Conservation (phyloP, 1,140 invertebrate genomes). For the Aleiodes sp. region DNA sequence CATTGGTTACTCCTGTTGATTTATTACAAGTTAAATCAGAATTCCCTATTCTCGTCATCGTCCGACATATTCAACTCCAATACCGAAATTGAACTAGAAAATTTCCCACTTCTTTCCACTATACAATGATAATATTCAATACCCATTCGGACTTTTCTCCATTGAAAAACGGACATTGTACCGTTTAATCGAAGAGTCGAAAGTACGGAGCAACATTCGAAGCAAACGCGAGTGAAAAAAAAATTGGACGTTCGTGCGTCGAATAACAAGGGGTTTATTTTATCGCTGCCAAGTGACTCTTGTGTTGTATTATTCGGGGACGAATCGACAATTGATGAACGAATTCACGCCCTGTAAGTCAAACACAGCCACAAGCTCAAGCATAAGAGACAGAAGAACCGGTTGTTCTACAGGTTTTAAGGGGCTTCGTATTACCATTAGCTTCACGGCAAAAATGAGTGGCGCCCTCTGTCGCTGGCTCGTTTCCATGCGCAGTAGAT, state of each 20-base stretch:
- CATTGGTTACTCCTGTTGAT: neutral
- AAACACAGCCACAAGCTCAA: neutral
- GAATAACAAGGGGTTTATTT: neutral
- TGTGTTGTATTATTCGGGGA: neutral
- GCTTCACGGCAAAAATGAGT: neutral
- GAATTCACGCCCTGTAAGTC: neutral
- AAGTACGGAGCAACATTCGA: neutral
- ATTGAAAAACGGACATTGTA: neutral
- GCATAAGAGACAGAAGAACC: neutral
- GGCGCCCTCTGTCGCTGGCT: neutral
- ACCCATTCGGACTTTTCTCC: neutral
- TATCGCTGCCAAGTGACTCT: neutral
- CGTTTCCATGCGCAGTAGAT: neutral
- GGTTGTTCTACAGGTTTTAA: neutral
- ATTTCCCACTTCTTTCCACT: neutral
- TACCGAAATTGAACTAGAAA: no score
- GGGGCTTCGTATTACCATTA: constrained; percentile 1
- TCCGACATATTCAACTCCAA: no score
- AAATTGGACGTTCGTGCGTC: neutral
- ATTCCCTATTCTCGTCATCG: neutral
- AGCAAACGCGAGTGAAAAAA: no score
- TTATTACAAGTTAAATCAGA: neutral
- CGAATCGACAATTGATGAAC: neutral
- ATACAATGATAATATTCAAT: neutral
- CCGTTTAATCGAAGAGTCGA: constrained; percentile 10